Evolutionary conservation across 2,888 invertebrate species (phyloP).

Genomic region (Platypus cylindrus): DNA sequence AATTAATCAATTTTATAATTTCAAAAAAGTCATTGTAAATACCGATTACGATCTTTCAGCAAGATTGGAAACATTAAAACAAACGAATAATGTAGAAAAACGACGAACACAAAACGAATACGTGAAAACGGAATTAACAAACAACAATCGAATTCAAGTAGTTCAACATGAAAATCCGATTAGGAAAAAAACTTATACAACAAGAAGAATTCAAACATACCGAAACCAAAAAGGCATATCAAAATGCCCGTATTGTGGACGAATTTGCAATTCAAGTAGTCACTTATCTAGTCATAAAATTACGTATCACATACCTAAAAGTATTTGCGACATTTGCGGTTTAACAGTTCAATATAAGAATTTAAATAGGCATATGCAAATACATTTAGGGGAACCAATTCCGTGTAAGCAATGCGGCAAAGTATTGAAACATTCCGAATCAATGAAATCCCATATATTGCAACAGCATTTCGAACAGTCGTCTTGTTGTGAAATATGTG

Average conservation of each 20-base stretch:
- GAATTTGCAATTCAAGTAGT: slow-evolving; percentile 19
- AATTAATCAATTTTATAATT: slow-evolving; percentile 23
- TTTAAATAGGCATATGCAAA: slow-evolving; percentile 17
- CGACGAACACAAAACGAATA: slow-evolving; percentile 11
- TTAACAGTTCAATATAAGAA: slow-evolving; percentile 20
- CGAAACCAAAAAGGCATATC: slow-evolving; percentile 12
- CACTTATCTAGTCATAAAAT: slow-evolving; percentile 19
- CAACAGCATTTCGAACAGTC: slow-evolving; percentile 23
- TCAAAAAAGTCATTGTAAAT: slow-evolving; percentile 24
- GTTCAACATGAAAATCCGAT: slow-evolving; percentile 2
- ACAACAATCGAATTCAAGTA: slow-evolving; percentile 3
- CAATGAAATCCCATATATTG: slow-evolving; percentile 24
- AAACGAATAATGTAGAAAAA: slow-evolving; percentile 12
- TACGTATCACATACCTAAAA: slow-evolving; percentile 20
- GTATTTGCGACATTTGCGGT: slow-evolving; percentile 29
- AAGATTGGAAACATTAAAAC: slow-evolving; percentile 15
- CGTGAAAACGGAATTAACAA: slow-evolving; percentile 5
- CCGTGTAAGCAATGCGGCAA: slow-evolving; percentile 24
- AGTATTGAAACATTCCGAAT: slow-evolving; percentile 26
- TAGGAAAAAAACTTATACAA: slow-evolving; percentile 8
- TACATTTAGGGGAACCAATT: slow-evolving; percentile 24
- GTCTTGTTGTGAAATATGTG: slow-evolving; percentile 27
- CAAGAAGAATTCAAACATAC: no score
- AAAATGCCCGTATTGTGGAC: slow-evolving; percentile 21
- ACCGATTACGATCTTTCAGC: slow-evolving; percentile 21